Conservation (phyloP, 2,888 invertebrate genomes). For the Conistra vaccinii region DNA sequence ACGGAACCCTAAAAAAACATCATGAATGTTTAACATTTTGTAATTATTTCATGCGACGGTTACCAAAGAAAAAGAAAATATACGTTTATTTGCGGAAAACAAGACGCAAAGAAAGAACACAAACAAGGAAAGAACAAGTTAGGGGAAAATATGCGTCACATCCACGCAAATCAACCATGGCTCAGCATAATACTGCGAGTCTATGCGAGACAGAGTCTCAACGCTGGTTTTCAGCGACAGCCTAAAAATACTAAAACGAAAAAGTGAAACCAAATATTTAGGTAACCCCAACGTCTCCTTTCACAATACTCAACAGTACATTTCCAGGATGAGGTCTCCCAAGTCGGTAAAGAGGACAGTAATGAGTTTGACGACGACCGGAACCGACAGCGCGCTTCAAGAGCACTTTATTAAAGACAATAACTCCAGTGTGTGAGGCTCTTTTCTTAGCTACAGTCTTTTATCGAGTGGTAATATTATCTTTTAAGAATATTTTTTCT, state of each 20-base stretch:
- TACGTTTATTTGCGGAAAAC: too few species aligned
- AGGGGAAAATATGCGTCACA: too few species aligned
- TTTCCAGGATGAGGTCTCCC: slow-evolving; percentile 34
- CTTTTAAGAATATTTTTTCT: slow-evolving; percentile 20
- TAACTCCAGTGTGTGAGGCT: slow-evolving; percentile 42
- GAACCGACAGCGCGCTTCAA: slow-evolving; percentile 49
- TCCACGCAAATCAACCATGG: too few species aligned
- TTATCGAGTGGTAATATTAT: slow-evolving; percentile 47
- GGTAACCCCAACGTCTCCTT: not conserved
- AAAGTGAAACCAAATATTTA: not conserved
- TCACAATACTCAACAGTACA: slow-evolving; percentile 27
- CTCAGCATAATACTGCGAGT: not conserved
- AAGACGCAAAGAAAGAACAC: too few species aligned
- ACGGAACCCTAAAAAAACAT: too few species aligned
- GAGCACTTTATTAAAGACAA: slow-evolving; percentile 63
- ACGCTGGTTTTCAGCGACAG: too few species aligned
- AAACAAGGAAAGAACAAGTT: too few species aligned
- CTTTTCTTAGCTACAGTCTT: slow-evolving; percentile 22
- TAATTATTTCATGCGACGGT: too few species aligned
- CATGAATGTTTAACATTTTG: too few species aligned
- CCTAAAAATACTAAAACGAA: not conserved
- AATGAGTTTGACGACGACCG: slow-evolving; percentile 65
- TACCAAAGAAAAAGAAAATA: too few species aligned
- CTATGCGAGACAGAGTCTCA: too few species aligned
- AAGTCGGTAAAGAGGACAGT: slow-evolving; percentile 60